These are phyloP conservation scores for Drosophila subobscura DNA, from an alignment of 1,140 invertebrate species.

Conservation along the genomic window DNA sequence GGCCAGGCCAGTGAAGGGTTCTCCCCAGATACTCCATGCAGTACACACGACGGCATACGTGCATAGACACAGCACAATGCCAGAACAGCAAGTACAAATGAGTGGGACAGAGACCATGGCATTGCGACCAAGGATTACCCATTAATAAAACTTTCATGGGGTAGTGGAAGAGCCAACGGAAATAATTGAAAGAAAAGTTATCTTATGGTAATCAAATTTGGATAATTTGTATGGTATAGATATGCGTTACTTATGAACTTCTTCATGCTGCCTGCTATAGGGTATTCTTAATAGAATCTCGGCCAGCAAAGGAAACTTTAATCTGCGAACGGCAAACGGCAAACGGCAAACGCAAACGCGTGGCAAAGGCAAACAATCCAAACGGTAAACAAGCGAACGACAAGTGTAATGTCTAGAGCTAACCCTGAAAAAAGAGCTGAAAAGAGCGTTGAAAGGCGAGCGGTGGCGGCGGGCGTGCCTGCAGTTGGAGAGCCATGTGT, in stretches of 20 bases:
- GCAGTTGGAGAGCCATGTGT: constrained; percentile 31
- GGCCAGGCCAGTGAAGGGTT: constrained; percentile 45
- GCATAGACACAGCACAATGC: neutral
- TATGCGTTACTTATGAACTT: too few species aligned
- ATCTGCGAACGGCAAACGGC: constrained; percentile 12
- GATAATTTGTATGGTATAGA: too few species aligned
- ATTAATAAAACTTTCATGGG: too few species aligned
- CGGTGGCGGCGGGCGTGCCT: constrained; percentile 5
- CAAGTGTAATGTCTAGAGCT: constrained; percentile 49
- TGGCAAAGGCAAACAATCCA: constrained; percentile 41
- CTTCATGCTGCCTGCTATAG: too few species aligned
- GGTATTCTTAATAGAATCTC: constrained; percentile 11
- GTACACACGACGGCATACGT: neutral
- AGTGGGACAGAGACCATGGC: too few species aligned
- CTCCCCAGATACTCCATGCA: constrained; percentile 6
- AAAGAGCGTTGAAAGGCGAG: constrained; percentile 11
- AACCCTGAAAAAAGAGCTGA: constrained; percentile 42
- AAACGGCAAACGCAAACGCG: constrained; percentile 11
- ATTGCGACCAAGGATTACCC: too few species aligned
- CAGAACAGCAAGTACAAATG: too few species aligned
- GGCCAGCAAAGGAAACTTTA: constrained; percentile 34
- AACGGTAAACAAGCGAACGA: constrained; percentile 42
- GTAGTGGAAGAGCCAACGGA: neutral
- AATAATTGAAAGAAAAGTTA: too few species aligned
- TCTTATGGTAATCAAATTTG: too few species aligned